Evolutionary conservation across 1,140 invertebrate genomes (phyloP).

Genomic region (Penaeus vannamei): DNA sequence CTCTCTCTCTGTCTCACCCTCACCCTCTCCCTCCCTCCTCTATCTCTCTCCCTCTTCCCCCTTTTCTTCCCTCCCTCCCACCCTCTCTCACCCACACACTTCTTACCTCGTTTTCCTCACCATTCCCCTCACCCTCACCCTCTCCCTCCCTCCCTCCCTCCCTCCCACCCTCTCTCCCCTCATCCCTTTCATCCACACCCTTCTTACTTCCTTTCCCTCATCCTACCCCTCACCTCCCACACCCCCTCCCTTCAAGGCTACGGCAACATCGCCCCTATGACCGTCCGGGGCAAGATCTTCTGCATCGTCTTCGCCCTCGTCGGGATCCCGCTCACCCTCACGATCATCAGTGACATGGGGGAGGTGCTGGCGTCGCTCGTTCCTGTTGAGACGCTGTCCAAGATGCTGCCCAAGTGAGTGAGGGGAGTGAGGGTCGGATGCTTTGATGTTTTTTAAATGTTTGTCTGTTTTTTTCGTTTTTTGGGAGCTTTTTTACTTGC

Average conservation of each 20-base stretch:
- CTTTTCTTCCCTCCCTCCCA: too few relatives aligned
- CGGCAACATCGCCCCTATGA: constrained; percentile 94
- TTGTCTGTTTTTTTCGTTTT: neutral
- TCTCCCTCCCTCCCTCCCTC: too few relatives aligned
- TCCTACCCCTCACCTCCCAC: neutral
- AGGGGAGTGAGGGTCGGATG: neutral
- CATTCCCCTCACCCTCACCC: too few relatives aligned
- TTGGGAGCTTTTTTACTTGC: neutral
- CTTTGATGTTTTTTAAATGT: neutral
- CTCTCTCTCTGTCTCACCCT: too few relatives aligned
- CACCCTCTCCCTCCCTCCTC: too few relatives aligned
- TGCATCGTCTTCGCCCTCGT: constrained; percentile 94
- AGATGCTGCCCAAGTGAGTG: constrained; percentile 45
- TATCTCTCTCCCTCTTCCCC: too few relatives aligned
- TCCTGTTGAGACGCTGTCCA: constrained; percentile 34
- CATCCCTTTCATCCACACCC: too few relatives aligned
- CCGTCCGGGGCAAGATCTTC: constrained; percentile 86
- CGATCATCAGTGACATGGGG: constrained; percentile 94
- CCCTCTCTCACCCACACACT: too few relatives aligned
- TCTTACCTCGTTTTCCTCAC: too few relatives aligned
- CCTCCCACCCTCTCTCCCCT: too few relatives aligned
- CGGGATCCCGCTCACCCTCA: constrained; percentile 92
- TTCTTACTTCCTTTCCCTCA: neutral
- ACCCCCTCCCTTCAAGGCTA: constrained; percentile 78
- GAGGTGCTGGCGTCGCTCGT: constrained; percentile 84